Evolutionary conservation across 2,113 vertebrate genomes (phyloP).

Genomic region (Columbina picui): DNA sequence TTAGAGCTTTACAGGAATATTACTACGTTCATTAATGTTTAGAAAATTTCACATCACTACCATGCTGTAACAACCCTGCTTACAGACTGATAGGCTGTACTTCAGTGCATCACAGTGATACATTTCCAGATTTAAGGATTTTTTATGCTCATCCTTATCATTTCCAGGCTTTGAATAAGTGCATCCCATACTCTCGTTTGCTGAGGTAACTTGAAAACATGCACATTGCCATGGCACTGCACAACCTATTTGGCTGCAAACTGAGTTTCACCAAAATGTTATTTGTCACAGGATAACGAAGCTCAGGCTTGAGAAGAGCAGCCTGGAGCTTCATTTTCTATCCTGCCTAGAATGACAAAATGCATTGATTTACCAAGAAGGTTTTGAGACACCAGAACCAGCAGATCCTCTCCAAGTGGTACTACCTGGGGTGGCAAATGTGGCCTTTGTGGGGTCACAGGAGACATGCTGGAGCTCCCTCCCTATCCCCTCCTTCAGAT

Average conservation of each 20-base stretch:
- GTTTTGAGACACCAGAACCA: background rate
- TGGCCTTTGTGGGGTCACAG: background rate
- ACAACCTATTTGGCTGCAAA: background rate
- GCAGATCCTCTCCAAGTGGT: background rate
- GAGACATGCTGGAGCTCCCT: rapidly evolving
- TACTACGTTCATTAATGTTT: background rate
- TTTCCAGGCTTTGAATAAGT: background rate
- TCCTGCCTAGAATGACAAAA: background rate
- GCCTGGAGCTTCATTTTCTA: background rate
- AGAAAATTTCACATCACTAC: background rate
- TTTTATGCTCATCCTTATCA: background rate
- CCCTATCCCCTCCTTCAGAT: background rate
- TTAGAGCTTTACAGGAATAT: background rate
- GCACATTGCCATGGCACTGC: no score
- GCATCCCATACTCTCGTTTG: background rate
- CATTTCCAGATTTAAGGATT: background rate
- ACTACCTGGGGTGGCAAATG: rapidly evolving
- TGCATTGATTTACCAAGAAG: background rate
- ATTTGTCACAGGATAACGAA: background rate
- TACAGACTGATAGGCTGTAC: background rate
- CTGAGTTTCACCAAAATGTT: background rate
- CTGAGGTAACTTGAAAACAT: background rate
- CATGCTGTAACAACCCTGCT: background rate
- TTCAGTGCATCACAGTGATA: background rate
- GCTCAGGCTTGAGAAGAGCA: background rate